Evolutionary conservation across 2,113 vertebrate species (phyloP).

Genomic region (Syngnathus typhle): DNA sequence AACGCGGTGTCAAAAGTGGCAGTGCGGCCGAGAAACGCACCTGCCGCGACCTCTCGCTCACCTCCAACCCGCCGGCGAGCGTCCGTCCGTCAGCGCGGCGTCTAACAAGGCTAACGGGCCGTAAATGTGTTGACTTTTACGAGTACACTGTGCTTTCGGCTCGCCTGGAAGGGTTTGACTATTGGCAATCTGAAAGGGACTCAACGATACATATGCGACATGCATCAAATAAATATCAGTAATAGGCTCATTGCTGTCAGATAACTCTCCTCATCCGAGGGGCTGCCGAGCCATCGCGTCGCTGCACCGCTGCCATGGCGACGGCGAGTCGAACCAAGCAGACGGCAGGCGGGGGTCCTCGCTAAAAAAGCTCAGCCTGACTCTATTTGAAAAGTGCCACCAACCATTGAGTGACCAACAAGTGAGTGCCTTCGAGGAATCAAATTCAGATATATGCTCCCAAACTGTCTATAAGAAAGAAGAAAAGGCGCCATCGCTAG

Average conservation of each 20-base stretch:
- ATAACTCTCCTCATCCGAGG: conserved; percentile 13
- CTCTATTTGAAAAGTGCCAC: conserved; percentile 14
- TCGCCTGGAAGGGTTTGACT: not conserved
- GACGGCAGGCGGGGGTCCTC: conserved; percentile 43
- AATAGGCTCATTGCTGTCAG: conserved; percentile 3
- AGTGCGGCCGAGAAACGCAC: conserved; percentile 19
- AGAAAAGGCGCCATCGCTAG: not conserved
- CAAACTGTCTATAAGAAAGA: not conserved
- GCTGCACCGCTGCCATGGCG: conserved; percentile 57
- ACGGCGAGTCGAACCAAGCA: conserved; percentile 51
- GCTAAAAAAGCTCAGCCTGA: conserved; percentile 41
- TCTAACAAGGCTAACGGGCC: not conserved
- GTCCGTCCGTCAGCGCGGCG: conserved; percentile 1
- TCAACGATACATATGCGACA: not conserved
- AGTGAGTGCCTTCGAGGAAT: not conserved
- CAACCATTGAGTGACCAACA: not conserved
- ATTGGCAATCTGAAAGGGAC: not conserved
- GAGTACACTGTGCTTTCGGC: not conserved
- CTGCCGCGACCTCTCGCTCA: conserved; percentile 41
- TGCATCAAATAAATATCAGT: not conserved
- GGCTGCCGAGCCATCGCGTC: conserved; percentile 27
- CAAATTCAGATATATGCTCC: not conserved
- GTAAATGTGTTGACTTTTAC: not conserved
- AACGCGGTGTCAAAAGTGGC: conserved; percentile 28
- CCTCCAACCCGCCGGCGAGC: conserved; percentile 15